Conservation (phyloP, 2,797 vertebrate genomes). For the Acridotheres tristis region DNA sequence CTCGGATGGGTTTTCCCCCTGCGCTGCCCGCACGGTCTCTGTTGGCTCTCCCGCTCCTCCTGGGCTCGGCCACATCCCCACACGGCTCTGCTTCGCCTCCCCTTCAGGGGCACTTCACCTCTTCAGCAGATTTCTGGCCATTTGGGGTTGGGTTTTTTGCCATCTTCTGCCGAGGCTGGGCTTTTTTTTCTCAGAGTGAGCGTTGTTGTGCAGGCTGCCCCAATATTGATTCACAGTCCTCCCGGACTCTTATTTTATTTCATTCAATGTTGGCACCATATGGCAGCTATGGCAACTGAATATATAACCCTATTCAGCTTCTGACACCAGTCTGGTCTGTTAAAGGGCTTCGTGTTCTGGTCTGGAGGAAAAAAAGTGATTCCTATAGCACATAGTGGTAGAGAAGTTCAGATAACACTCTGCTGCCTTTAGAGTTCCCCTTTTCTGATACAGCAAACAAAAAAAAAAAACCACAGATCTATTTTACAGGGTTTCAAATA, state of each 20-base stretch:
- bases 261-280: conserved; percentile 64
- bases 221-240: conserved; percentile 46
- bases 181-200: neutral
- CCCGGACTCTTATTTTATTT: conserved; percentile 61
- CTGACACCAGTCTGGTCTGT: conserved; percentile 11
- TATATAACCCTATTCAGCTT: conserved; percentile 65
- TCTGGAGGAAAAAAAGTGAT: neutral
- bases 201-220: neutral
- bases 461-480: neutral
- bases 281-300: conserved; percentile 73
- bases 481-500: neutral
- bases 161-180: neutral
- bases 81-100: neutral
- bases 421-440: neutral
- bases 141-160: neutral
- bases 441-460: neutral
- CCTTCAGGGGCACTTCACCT: neutral
- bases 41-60: neutral
- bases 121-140: neutral
- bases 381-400: neutral
- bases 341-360: conserved; percentile 18
- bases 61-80: neutral
- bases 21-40: neutral
- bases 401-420: neutral
- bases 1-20: neutral